These are phyloP conservation scores for Eustalomyia histrio DNA, from an alignment of 2,888 invertebrate species.

Conservation along the genomic window DNA sequence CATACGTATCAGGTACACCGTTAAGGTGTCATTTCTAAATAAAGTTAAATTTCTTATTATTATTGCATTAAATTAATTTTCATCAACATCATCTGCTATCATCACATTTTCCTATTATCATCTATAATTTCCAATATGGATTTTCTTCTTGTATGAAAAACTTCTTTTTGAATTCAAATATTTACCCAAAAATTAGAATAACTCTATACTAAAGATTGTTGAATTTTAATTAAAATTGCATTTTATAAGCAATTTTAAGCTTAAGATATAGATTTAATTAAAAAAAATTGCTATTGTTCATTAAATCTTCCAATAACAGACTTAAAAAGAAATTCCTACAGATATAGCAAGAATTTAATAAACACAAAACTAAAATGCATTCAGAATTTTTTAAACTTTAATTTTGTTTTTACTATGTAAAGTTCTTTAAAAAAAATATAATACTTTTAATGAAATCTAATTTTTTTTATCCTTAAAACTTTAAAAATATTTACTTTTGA, in stretches of 20 bases:
- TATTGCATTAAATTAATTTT: background rate
- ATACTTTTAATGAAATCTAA: slow-evolving; percentile 14
- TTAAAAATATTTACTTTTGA: slow-evolving; percentile 61
- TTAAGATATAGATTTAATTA: slow-evolving; percentile 36
- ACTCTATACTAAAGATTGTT: slow-evolving; percentile 35
- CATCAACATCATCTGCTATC: background rate
- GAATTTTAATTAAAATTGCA: slow-evolving; percentile 56
- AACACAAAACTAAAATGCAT: too few species aligned
- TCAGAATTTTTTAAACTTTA: background rate
- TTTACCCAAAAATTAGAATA: slow-evolving; percentile 24
- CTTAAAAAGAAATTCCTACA: slow-evolving; percentile 12
- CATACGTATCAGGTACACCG: too few species aligned
- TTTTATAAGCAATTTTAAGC: slow-evolving; percentile 38
- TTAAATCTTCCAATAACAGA: slow-evolving; percentile 11
- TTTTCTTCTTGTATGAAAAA: slow-evolving; percentile 1
- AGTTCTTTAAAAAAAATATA: slow-evolving; percentile 39
- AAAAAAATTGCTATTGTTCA: slow-evolving; percentile 27
- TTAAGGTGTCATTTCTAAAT: too few species aligned
- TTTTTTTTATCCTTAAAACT: slow-evolving; percentile 45
- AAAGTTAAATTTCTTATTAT: background rate
- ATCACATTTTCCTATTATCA: background rate
- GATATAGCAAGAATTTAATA: slow-evolving; percentile 21
- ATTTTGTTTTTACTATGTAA: slow-evolving; percentile 35
- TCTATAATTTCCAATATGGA: background rate
- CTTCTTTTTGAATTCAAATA: slow-evolving; percentile 29